Evolutionary conservation across 1,140 invertebrate genomes (phyloP).

Genomic region (Chelonus insularis): DNA sequence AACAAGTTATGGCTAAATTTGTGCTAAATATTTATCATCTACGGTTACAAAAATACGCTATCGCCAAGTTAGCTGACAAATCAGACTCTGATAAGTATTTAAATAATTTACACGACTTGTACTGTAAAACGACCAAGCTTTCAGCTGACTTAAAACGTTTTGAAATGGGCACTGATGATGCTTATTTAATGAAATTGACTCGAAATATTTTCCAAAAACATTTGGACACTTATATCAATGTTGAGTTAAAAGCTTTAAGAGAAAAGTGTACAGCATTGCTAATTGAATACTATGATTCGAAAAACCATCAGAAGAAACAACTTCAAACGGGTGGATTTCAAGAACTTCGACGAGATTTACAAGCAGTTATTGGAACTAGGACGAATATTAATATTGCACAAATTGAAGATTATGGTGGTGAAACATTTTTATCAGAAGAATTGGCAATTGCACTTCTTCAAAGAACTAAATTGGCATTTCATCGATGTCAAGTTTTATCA

Average conservation of each 20-base stretch:
- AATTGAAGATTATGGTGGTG: constrained; percentile 94
- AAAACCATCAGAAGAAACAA: constrained; percentile 93
- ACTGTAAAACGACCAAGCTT: constrained; percentile 78
- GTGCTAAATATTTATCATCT: constrained; percentile 95
- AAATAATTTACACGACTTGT: constrained; percentile 84
- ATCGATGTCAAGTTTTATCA: constrained; percentile 85
- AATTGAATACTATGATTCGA: constrained; percentile 87
- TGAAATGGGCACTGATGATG: constrained; percentile 80
- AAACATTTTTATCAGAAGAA: constrained; percentile 96
- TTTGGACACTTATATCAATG: constrained; percentile 76
- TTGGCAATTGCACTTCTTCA: constrained; percentile 92
- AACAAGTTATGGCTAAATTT: constrained; percentile 98
- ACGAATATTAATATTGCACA: constrained; percentile 92
- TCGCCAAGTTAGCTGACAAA: constrained; percentile 76
- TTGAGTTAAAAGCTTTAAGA: constrained; percentile 77
- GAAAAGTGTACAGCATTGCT: constrained; percentile 75
- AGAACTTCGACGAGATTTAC: constrained; percentile 88
- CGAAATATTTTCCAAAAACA: constrained; percentile 83
- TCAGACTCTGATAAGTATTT: constrained; percentile 87
- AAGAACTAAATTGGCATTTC: constrained; percentile 88
- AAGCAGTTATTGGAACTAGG: constrained; percentile 87
- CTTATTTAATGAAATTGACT: constrained; percentile 79
- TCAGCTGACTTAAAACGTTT: constrained; percentile 73
- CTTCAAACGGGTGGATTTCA: constrained; percentile 81
- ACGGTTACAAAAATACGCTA: constrained; percentile 86